phyloP scores from a whole-genome alignment of 2,797 vertebrate species.

The Gymnopithys bicolor region DNA sequence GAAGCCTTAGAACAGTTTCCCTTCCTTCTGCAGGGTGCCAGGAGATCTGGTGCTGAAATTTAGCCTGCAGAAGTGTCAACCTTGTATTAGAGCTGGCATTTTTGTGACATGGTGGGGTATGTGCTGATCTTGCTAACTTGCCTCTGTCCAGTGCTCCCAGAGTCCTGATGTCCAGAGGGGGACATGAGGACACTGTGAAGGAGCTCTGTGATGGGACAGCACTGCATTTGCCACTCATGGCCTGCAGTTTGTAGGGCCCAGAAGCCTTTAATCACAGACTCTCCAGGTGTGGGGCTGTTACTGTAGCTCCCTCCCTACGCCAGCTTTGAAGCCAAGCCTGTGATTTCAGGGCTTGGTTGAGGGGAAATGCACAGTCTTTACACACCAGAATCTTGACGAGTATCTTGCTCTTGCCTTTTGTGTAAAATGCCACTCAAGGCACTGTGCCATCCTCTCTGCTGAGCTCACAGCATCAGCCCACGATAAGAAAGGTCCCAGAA shows the following conservation, averaged over 20 bases:
- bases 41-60: neutral
- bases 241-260: neutral
- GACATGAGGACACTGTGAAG: neutral
- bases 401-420: neutral
- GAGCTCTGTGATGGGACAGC: neutral
- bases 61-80: neutral
- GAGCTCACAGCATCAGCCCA: slow-evolving; percentile 16
- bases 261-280: neutral
- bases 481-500: neutral
- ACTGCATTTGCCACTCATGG: fast-evolving
- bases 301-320: neutral
- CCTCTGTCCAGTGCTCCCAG: neutral
- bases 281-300: neutral
- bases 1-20: neutral
- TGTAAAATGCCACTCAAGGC: neutral
- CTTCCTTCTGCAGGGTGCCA: neutral
- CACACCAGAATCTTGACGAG: neutral
- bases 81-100: neutral
- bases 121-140: neutral
- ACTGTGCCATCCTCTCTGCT: slow-evolving; percentile 24
- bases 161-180: neutral
- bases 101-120: neutral
- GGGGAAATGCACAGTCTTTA: neutral
- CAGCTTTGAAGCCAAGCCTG: neutral
- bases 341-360: neutral